A percentile compares a stretch with the other conserved stretches of the same genome.
These are phyloP conservation scores for Apocrypta bakeri DNA, from an alignment of 1,140 invertebrate genomes.

Conservation along the genomic window DNA sequence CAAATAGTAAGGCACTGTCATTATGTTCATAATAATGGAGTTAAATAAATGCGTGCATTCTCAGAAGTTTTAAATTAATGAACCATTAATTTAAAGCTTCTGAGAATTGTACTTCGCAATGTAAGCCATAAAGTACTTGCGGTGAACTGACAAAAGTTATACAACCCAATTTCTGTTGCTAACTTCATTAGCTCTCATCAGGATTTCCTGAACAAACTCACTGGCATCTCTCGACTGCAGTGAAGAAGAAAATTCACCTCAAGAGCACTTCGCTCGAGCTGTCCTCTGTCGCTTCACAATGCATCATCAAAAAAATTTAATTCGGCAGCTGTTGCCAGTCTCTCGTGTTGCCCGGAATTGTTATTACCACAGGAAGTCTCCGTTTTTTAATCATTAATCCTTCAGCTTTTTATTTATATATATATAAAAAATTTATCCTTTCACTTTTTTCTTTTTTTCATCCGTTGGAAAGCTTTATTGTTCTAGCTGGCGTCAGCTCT, in stretches of 20 bases:
- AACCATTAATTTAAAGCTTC: too few species aligned
- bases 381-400: background rate
- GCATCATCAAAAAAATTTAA: constrained; percentile 11
- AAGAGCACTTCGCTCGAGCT: background rate
- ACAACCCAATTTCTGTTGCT: background rate
- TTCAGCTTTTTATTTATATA: background rate
- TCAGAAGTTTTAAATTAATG: too few species aligned
- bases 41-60: background rate
- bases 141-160: background rate
- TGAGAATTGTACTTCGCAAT: background rate
- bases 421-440: background rate
- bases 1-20: too few species aligned
- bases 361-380: background rate
- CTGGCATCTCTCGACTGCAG: background rate
- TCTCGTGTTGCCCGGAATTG: background rate
- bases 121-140: background rate
- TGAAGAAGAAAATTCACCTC: too few species aligned
- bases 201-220: background rate
- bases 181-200: background rate
- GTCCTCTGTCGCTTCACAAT: background rate
- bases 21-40: too few species aligned
- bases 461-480: background rate
- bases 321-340: background rate
- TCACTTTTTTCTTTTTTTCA: background rate
- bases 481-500: background rate